Conservation (phyloP, 1,140 invertebrate genomes). For the Bombyx mori region DNA sequence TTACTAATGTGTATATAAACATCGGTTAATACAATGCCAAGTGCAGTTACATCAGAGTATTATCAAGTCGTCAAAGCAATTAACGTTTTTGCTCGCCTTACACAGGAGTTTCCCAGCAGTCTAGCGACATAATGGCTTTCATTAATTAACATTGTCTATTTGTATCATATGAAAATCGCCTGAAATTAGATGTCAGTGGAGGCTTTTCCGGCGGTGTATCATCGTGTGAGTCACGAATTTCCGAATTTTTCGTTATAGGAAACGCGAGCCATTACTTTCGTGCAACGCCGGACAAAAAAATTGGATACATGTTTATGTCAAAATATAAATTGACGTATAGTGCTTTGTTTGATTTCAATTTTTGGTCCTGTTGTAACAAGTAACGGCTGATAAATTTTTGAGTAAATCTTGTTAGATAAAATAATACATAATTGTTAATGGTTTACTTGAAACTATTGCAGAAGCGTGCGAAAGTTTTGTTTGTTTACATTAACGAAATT, state of each 20-base stretch:
- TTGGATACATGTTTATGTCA: neutral
- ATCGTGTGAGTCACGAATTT: slow-evolving; percentile 56
- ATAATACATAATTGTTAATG: no score
- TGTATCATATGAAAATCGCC: slow-evolving; percentile 43
- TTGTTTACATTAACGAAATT: no score
- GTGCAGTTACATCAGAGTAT: no score
- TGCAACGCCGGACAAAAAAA: slow-evolving; percentile 15
- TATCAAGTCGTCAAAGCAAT: no score
- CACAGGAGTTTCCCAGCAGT: slow-evolving; percentile 37
- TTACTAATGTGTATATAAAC: no score
- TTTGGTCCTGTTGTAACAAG: no score
- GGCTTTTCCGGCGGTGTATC: slow-evolving; percentile 51
- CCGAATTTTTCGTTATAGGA: slow-evolving; percentile 50
- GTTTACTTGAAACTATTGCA: no score
- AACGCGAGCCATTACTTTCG: neutral
- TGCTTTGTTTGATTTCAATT: no score
- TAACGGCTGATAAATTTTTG: no score
- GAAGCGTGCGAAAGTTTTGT: no score
- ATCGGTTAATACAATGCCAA: no score
- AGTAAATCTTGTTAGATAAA: no score
- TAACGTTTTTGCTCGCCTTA: neutral
- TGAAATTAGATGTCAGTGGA: slow-evolving; percentile 29
- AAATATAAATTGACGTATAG: neutral
- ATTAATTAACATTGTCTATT: slow-evolving; percentile 31
- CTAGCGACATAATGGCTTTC: slow-evolving; percentile 55